Evolutionary conservation across 2,888 invertebrate genomes (phyloP), one percentile per base, ranked within the genome.

Genomic region (Flexamia atlantica): DNA sequence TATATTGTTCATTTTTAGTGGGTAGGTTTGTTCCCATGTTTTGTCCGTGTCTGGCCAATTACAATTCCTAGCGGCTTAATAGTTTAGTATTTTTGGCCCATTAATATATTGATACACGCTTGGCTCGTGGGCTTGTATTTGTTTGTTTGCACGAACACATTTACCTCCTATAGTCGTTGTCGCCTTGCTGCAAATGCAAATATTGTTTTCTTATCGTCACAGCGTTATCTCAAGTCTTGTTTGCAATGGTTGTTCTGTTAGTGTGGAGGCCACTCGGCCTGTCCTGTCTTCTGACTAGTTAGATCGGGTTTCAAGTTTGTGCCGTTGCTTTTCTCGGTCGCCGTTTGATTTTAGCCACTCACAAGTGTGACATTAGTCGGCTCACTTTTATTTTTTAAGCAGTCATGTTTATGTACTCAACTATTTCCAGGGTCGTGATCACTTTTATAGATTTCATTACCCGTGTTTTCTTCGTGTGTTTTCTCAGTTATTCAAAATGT

Each of bases 401-500:
- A 7, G 36, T 4, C 5, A 36, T 9, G 36, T 14, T 30, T 17
- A 64, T 64, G 64, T 64, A 28, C 17, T 64, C 64, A 12, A 64
- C 64, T 28, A 30, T 64, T 14, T 64, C 64, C 4, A 28, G 64
- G 0, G 4, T 64, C 0, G 64, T 64, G 5, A 2, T 28, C 1
- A 28, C 64, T 5, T 64, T 64, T 20, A 25, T 64, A 1, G 64
- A 64, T 28, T 64, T 64, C 28, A 28, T 64, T 2, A 64, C 10
- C 28, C 25, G 64, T 3, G 64, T 64, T 5, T 64, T 64, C 30
- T 64, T 14, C 30, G 64, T 64, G 28, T 64, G 64, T 30, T 64
- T 64, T n/a, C 64, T 64, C 64, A 64, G n/a, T 64, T 64, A 64
- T 12, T 64, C 64, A 20, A 64, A 64, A 64, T 64, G 64, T 64